Base-by-base conservation (phyloP, 2,888 invertebrate genomes). In the Dryococelus australis region DNA sequence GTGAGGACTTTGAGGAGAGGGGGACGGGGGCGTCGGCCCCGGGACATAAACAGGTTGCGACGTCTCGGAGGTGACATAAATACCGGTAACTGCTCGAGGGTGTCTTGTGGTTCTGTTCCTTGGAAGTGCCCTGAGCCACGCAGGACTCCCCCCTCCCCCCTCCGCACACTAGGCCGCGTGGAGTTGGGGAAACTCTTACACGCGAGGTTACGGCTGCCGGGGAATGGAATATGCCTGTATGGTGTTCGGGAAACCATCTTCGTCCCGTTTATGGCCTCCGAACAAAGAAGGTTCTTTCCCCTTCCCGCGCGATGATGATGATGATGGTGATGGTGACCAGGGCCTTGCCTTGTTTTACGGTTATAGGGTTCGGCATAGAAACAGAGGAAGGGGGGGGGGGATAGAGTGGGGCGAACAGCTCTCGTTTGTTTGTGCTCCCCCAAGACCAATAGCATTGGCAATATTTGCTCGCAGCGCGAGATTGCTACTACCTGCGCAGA, bases 21-120 rank as follows among this genome's bases (percentile, higher is more conserved):
- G n/a, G n/a, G 24, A n/a, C n/a, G n/a, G 65, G 65, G 24, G n/a
- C 2, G n/a, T 10, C n/a, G 8, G 20, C 65, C 65, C 65, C 2
- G 65, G 65, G 65, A 65, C 65, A 65, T 65, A 65, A 65, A 65
- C 65, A 65, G 65, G 65, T 65, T 65, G 65, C 65, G 65, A 65
- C 24, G 65, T 65, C 65, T 65, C 65, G 13, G 65, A 65, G 65
- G 65, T 65, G 65, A 65, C 65, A 65, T 65, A 65, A 65, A 65
- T 65, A 65, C 24, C n/a, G 65, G 65, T 65, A 65, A 65, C 65
- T 65, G 65, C 65, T 16, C 13, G 65, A 20, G 65, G 65, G 65
- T 20, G 0, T 8, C 24, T 65, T 8, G 24, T 0, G 65, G 10
- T 24, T n/a, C 65, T 16, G 8, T 24, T 8, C 65, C 65, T 0